A percentile compares a stretch with the other conserved stretches of the same genome.
Evolutionary conservation across 2,797 vertebrate species (phyloP).

Genomic region (Aplochiton taeniatus): DNA sequence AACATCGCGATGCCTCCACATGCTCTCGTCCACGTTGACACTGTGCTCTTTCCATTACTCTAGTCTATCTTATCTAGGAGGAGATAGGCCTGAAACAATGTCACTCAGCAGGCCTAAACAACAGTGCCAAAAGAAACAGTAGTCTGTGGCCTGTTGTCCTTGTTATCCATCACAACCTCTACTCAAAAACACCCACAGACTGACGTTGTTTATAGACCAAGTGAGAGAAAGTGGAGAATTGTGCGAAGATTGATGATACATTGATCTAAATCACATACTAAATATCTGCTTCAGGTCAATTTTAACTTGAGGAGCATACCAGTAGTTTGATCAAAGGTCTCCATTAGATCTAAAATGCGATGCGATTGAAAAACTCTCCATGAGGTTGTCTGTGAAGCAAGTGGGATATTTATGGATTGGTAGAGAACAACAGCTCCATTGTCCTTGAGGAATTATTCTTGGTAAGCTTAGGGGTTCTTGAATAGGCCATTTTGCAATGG

Average conservation of each 20-base stretch:
- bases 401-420: constrained; percentile 58
- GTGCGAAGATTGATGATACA: too few relatives aligned
- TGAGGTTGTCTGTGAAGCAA: constrained; percentile 50
- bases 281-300: too few relatives aligned
- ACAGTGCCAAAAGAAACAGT: constrained; percentile 26
- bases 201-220: too few relatives aligned
- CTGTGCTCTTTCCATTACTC: constrained; percentile 7
- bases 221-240: too few relatives aligned
- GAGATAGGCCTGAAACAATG: constrained; percentile 47
- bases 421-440: constrained; percentile 72
- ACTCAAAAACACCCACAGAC: too few relatives aligned
- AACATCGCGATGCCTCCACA: constrained; percentile 24
- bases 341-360: not conserved
- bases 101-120: constrained; percentile 48
- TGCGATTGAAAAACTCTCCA: constrained; percentile 15
- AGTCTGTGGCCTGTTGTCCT: too few relatives aligned
- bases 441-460: constrained; percentile 71
- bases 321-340: not conserved
- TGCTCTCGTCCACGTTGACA: constrained; percentile 23
- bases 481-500: constrained; percentile 54
- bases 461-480: constrained; percentile 75
- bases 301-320: too few relatives aligned
- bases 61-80: constrained; percentile 46
- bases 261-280: too few relatives aligned
- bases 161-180: constrained; percentile 25